Evolutionary conservation across 2,888 invertebrate species (phyloP), one percentile per base, ranked within the genome.

Genomic region (Gastrophysa polygoni): DNA sequence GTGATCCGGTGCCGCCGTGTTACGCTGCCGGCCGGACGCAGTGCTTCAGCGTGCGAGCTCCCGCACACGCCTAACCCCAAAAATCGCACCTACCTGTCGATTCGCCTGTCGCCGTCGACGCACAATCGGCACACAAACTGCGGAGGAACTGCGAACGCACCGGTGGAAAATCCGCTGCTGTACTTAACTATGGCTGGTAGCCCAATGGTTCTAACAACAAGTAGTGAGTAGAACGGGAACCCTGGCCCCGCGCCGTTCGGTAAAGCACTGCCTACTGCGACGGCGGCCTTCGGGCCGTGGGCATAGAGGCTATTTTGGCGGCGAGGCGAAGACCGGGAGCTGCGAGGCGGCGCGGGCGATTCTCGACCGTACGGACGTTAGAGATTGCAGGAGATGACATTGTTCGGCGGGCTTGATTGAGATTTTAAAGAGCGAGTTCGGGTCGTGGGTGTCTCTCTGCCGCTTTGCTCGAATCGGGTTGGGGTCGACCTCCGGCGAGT

Each of bases 101-200:
- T 61, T 54, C 18, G 4, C 16, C 38, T 38, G 11, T n/a, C n/a
- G n/a, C n/a, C n/a, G n/a, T n/a, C n/a, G n/a, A n/a, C n/a, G n/a
- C n/a, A n/a, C n/a, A n/a, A n/a, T n/a, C n/a, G n/a, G n/a, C n/a
- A n/a, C n/a, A n/a, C n/a, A n/a, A n/a, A n/a, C n/a, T n/a, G n/a
- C n/a, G n/a, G n/a, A n/a, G n/a, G n/a, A n/a, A n/a, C n/a, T n/a
- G n/a, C n/a, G n/a, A n/a, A n/a, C n/a, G n/a, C n/a, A n/a, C n/a
- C n/a, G n/a, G n/a, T n/a, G n/a, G 72, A 73, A 73, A 69, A 76
- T 76, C 75, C 76, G 79, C 81, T 81, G 80, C 81, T 81, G 81
- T 81, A 78, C 79, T 78, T 79, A 80, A 79, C 78, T 80, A 79
- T 77, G 75, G 79, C 76, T 80, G 80, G 81, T 80, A 80, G 80